Percentiles rank a stretch among this genome's conserved stretches.
Evolutionary conservation across 2,888 invertebrate genomes (phyloP).

Genomic region (Tanytarsus gracilentus): DNA sequence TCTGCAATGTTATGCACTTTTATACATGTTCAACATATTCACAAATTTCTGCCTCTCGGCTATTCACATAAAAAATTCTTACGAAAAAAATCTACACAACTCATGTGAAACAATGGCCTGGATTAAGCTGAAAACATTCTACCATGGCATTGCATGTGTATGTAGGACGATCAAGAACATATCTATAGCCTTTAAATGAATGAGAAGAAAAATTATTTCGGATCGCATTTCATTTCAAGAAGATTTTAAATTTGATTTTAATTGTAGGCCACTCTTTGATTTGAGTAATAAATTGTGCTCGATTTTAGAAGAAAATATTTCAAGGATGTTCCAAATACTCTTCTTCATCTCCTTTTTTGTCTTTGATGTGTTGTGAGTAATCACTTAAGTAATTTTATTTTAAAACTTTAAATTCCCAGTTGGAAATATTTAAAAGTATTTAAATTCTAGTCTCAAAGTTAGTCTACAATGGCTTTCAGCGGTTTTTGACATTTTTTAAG

Average conservation of each 20-base stretch:
- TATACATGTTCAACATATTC: neutral
- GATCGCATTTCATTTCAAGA: neutral
- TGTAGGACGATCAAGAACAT: no score
- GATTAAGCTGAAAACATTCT: neutral
- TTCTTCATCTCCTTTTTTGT: no score
- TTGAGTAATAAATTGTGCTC: neutral
- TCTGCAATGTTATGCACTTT: constrained; percentile 4
- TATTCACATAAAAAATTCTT: constrained; percentile 6
- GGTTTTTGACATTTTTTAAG: neutral
- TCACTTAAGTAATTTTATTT: no score
- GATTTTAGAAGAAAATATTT: neutral
- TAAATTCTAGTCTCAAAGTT: no score
- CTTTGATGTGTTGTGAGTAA: neutral
- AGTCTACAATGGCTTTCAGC: no score
- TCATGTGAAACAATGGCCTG: neutral
- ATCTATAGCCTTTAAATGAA: neutral
- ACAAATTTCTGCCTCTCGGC: neutral
- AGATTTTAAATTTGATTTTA: constrained; percentile 23
- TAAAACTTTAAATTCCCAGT: no score
- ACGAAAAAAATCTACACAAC: neutral
- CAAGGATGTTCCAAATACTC: neutral
- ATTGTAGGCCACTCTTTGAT: constrained; percentile 13
- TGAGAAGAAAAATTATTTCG: neutral
- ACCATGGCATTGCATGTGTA: neutral
- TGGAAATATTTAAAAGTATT: no score